Evolutionary conservation across 2,888 invertebrate genomes (phyloP).

Genomic region (Hirtodrosophila trivittata): DNA sequence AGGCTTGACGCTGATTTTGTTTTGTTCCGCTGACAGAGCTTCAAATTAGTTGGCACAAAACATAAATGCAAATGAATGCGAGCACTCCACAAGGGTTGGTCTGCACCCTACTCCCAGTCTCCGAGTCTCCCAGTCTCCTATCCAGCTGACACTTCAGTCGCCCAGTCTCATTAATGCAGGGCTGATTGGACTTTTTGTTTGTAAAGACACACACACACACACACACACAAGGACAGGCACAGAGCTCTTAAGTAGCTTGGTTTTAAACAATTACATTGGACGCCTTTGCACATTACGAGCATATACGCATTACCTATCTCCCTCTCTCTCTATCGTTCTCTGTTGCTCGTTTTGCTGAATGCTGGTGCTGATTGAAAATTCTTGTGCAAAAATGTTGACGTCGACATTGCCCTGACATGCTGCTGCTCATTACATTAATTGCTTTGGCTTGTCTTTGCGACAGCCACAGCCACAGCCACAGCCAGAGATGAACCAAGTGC

Average conservation of each 20-base stretch:
- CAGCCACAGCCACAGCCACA: conserved; percentile 30
- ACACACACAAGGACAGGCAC: conserved; percentile 9
- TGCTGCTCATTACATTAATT: conserved; percentile 78
- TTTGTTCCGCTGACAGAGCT: conserved; percentile 69
- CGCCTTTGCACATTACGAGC: conserved; percentile 70
- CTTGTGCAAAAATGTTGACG: conserved; percentile 79
- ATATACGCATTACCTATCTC: conserved; percentile 15
- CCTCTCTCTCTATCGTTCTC: background rate
- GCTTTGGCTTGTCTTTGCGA: conserved; percentile 76
- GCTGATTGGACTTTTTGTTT: conserved; percentile 77
- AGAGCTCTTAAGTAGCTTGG: conserved; percentile 73
- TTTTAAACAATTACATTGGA: conserved; percentile 74
- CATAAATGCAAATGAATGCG: conserved; percentile 77
- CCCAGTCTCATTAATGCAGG: conserved; percentile 70
- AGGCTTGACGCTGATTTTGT: conserved; percentile 69
- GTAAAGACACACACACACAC: conserved; percentile 27
- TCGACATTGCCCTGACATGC: conserved; percentile 71
- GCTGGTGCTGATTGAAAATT: conserved; percentile 73
- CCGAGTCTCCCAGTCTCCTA: background rate
- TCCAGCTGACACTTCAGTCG: background rate
- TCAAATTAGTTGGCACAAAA: conserved; percentile 78
- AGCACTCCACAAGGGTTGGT: conserved; percentile 33
- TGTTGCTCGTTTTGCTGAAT: conserved; percentile 42
- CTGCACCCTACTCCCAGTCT: background rate
- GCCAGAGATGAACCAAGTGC: conserved; percentile 27